A percentile compares a stretch with the other conserved stretches of the same genome.
These are phyloP conservation scores for Drosophila mayri DNA, from an alignment of 1,140 invertebrate species.

Conservation along the genomic window DNA sequence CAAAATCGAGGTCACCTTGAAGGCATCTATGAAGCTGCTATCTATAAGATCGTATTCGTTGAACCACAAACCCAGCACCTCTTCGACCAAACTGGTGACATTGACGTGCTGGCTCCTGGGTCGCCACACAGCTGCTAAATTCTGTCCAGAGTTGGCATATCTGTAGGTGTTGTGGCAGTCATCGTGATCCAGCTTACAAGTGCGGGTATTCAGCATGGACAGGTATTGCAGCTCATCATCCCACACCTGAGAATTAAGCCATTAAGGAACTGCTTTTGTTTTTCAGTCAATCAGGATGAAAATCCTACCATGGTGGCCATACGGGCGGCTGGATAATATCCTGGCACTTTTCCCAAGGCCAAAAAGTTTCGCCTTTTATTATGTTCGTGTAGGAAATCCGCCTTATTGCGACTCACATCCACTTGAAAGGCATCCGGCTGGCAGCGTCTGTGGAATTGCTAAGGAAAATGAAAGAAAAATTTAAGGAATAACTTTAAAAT, in stretches of 20 bases:
- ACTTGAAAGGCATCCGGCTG: conserved; percentile 73
- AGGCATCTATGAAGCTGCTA: conserved; percentile 71
- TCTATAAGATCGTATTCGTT: conserved; percentile 75
- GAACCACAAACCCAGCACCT: conserved; percentile 73
- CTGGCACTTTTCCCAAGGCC: conserved; percentile 71
- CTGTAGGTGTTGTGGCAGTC: conserved; percentile 78
- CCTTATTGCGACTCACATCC: conserved; percentile 65
- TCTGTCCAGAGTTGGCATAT: conserved; percentile 78
- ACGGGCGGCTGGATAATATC: conserved; percentile 76
- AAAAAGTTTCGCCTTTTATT: conserved; percentile 78
- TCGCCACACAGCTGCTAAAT: conserved; percentile 71
- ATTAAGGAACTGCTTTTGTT: background rate
- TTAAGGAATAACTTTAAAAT: background rate
- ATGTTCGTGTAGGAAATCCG: conserved; percentile 72
- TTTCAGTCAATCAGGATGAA: background rate
- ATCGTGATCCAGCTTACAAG: conserved; percentile 80
- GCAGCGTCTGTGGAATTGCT: conserved; percentile 71
- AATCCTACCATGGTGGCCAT: conserved; percentile 81
- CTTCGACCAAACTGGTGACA: conserved; percentile 74
- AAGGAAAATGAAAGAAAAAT: background rate
- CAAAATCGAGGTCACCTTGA: conserved; percentile 74
- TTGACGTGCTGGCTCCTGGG: conserved; percentile 66
- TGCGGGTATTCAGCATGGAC: conserved; percentile 74
- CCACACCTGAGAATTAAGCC: conserved; percentile 62
- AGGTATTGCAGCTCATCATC: conserved; percentile 82